Base-by-base conservation (phyloP, 2,888 invertebrate genomes). In the Lycaena phlaeas region DNA sequence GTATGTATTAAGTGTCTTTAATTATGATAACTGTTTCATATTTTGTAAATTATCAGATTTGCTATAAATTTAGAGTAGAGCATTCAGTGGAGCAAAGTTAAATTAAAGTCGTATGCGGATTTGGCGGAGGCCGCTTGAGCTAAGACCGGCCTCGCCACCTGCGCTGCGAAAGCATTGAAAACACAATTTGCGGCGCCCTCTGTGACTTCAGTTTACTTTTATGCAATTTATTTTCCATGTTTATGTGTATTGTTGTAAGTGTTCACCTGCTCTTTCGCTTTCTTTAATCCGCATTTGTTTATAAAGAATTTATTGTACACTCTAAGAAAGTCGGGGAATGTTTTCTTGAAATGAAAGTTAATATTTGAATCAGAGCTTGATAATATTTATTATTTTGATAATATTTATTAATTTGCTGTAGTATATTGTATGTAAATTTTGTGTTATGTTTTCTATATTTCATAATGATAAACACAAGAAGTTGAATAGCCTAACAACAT, bases 21-120 rank as follows among this genome's bases (percentile, higher is more conserved):
- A n/a, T n/a, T n/a, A n/a, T n/a, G n/a, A n/a, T n/a, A n/a, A n/a
- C n/a, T n/a, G n/a, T n/a, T n/a, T n/a, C n/a, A n/a, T n/a, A n/a
- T 48, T 43, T 48, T 44, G 46, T 50, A 50, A 50, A 46, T 46
- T 44, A 41, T 46, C 34, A 30, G 44, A 48, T 43, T 49, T 43
- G 43, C 48, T 45, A 50, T 44, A 68, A 69, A 71, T 69, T 71
- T 72, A 64, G 68, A 66, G 65, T 64, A 70, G 71, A 67, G 75
- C 69, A 71, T 73, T 68, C 67, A 70, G 68, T 68, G 64, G 59
- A 65, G 71, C 69, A 66, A 81, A 82, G 76, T 82, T 81, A 82
- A 81, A 81, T 82, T 74, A 78, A 79, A 82, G 74, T 76, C 71
- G 68, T 59, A 65, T 68, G 64, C 69, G 75, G 77, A 76, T 77